Base-by-base conservation (phyloP, 1,140 invertebrate species). In the Eumaeus atala region DNA sequence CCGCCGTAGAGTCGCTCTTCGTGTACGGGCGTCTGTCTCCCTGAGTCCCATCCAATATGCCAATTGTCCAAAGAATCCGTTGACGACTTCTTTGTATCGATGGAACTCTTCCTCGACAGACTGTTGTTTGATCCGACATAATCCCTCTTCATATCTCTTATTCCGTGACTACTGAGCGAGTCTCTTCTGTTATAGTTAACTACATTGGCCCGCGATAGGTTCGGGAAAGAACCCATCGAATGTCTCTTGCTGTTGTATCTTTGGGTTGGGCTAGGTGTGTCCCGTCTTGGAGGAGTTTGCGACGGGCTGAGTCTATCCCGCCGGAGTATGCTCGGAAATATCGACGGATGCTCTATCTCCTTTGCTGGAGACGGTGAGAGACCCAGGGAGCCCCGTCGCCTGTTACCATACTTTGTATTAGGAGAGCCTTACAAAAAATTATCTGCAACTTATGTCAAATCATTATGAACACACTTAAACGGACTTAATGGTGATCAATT, bases 31-130 rank as follows among this genome's bases (percentile, higher is more conserved):
- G 72, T 65, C 49, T 76, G 60, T 33, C 92, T 83, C 21, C 89
- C 90, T 6, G 90, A 85, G 65, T 94, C 92, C 92, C 92, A 93
- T 9, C 91, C 91, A 63, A 91, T 90, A 54, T 92, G 89, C 79
- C 91, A 90, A 47, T 90, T 90, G 74, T 93, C 92, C 67, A 93
- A 72, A 0, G 92, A 94, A 75, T 94, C 93, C 4, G 91, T 91
- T 0, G 93, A 94, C 42, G 91, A 92, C 59, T 90, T 88, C 61
- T 90, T 81, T 37, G 84, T 88, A 37, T 90, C 89, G 48, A 88
- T 88, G 0, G 89, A 90, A 48, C 87, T 88, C 56, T 88, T 87
- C 53, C 87, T 85, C 21, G 81, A 80, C 5, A 88, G 56, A 0
- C 79, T 83, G 56, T 77, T 77, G 12, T 69, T 80, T 0, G 84